Evolutionary conservation across 2,888 invertebrate genomes (phyloP), one percentile per base, ranked within the genome.

Genomic region (Eulithis testata): DNA sequence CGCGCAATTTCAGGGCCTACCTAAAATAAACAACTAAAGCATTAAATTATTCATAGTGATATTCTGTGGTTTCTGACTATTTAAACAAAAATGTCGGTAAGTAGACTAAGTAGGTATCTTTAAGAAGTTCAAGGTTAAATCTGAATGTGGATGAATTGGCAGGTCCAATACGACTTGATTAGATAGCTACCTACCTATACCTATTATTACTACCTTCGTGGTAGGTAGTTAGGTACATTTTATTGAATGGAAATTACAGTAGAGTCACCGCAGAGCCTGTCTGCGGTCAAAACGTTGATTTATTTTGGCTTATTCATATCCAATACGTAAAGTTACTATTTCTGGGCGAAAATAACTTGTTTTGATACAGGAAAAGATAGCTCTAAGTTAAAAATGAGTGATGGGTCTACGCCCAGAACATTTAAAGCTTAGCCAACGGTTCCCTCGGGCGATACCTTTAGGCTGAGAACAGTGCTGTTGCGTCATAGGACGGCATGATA

Each of bases 371-470:
- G 8, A 45, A 12, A 12, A 5, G 14, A 47, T 14, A 7, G 7
- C 47, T 47, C 8, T 14, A 14, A 5, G 44, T 40, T 47, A 4
- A 7, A 37, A 55, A 12, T 69, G 73, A 69, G 68, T 69, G 71
- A 69, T 71, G 58, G 12, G 47, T 36, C 44, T 51, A 66, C 72
- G 72, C 72, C 72, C 69, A 45, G 44, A 57, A 66, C 63, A 56
- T 67, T 65, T 58, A 40, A 65, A 45, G 45, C 21, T 65, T 63
- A 62, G 58, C 52, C 52, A 63, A 68, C 63, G 47, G 43, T 37
- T 63, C 70, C 73, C 69, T 63, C 63, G 11, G 73, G 73, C 71
- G 47, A 5, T 47, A 52, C 36, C 27, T 11, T 3, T 9, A 40
- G 55, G 36, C n/a, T 55, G 64, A 44, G 50, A 60, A 53, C 21